Base-by-base conservation (phyloP, 2,888 invertebrate species). In the Cenopis cana region DNA sequence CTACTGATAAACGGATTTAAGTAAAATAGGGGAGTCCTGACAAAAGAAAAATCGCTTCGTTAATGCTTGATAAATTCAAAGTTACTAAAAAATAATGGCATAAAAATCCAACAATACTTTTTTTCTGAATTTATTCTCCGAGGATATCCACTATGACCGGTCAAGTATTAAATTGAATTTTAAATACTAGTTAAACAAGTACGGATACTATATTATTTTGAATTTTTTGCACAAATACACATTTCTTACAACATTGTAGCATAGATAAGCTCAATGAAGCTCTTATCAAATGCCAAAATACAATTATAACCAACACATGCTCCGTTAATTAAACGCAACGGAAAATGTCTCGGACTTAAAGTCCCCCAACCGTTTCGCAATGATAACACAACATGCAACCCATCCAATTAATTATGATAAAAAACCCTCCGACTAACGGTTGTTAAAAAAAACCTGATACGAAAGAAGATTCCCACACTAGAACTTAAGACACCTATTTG, bases 381-480 rank as follows among this genome's bases (percentile, higher is more conserved):
- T 66, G 70, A 66, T 65, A 69, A 69, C 69, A 17, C 46, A 52
- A 54, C 68, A 61, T 68, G 68, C 72, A 68, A 68, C 68, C 62
- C 59, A 29, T 14, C 55, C 62, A 73, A 73, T 73, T 69, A 73
- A 73, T 70, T 66, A 69, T 56, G 64, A 69, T 69, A 73, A 66
- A 67, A 67, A 56, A 73, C 74, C 78, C 75, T 78, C 38, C 64
- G 64, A 46, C n/a, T 62, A 75, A 68, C 74, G 66, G 76, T 76
- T 75, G 80, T 85, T 82, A 77, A 79, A 79, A 81, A 78, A 78
- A 80, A 78, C 80, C 73, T 56, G 72, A 62, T 57, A 73, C 75
- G 69, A 73, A 78, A 82, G 79, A 82, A 80, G 74, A 84, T 90
- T 91, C 89, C 88, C 91, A 91, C 89, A 89, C 80, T 80, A 74